Evolutionary conservation across 2,797 vertebrate species (phyloP).

Genomic region (Artibeus lituratus): DNA sequence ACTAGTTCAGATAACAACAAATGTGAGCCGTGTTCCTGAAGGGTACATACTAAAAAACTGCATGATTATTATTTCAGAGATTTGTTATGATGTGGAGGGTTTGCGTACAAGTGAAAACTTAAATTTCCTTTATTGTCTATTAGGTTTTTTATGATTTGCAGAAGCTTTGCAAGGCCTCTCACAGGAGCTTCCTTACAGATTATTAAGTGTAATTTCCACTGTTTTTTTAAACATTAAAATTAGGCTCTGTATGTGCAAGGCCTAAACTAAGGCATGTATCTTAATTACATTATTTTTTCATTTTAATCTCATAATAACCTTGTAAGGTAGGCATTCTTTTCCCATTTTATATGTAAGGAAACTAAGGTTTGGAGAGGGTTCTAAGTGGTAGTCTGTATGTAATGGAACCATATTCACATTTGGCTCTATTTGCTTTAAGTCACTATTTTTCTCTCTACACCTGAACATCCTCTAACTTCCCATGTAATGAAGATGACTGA

Average conservation of each 20-base stretch:
- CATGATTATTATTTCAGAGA: neutral
- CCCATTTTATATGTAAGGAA: neutral
- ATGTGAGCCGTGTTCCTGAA: neutral
- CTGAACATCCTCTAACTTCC: neutral
- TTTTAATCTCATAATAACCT: neutral
- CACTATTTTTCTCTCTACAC: neutral
- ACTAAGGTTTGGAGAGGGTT: neutral
- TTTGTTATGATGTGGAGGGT: neutral
- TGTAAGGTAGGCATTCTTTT: neutral
- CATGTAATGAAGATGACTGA: neutral
- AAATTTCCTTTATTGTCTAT: neutral
- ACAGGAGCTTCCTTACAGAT: neutral
- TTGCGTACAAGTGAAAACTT: neutral
- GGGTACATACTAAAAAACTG: neutral
- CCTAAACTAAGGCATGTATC: neutral
- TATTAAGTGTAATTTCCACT: neutral
- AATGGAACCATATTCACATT: neutral
- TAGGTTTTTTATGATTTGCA: neutral
- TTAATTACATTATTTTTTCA: neutral
- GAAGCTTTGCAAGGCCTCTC: neutral
- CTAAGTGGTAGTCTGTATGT: neutral
- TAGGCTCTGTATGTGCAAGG: neutral
- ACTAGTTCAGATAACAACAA: neutral
- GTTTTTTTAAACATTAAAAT: neutral
- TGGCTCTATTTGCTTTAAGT: neutral